Evolutionary conservation across 2,797 vertebrate genomes (phyloP), one percentile per base, ranked within the genome.

Genomic region (Phrynocephalus guinanensis): DNA sequence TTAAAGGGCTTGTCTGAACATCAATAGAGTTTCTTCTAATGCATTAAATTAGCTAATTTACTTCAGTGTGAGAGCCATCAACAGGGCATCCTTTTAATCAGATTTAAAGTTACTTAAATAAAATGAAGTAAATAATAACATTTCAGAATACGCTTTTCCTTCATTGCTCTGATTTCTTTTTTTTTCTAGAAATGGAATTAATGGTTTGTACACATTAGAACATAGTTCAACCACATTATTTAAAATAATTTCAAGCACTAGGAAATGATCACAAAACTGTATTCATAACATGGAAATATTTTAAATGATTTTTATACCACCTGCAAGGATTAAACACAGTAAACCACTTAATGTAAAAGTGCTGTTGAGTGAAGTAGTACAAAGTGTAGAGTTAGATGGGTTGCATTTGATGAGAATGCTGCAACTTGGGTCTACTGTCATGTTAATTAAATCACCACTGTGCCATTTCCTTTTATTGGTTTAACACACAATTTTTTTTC

Each of bases 1-100:
- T 82, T 82, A 87, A 76, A 76, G 78, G 44, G 13, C 20, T 82
- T 6, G 13, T 22, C 18, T 63, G 73, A 71, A 48, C 28, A 79
- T 63, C 68, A 70, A 6, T 63, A 72, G 73, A 83, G 38, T 72
- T 50, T 78, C 13, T 72, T 78, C 13, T 72, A 9, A 33, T 86
- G 30, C 67, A 82, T 86, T 86, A 86, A 82, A 82, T 82, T 82
- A 89, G 80, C 67, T 78, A 83, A 86, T 78, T 82, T 80, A 82
- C 38, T 50, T 82, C 26, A 4, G 20, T 67, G 75, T 70, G 7
- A 56, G 84, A 60, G 50, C 52, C 44, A 20, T 83, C 67, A 82
- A 6, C 33, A 38, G 63, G 20, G 10, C 50, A 70, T 56, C 4
- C 56, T 83, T 68, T 70, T 86, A 30, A 81, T 66, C 11, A 85